Conservation (phyloP, 2,888 invertebrate genomes). For the Diogma glabrata region DNA sequence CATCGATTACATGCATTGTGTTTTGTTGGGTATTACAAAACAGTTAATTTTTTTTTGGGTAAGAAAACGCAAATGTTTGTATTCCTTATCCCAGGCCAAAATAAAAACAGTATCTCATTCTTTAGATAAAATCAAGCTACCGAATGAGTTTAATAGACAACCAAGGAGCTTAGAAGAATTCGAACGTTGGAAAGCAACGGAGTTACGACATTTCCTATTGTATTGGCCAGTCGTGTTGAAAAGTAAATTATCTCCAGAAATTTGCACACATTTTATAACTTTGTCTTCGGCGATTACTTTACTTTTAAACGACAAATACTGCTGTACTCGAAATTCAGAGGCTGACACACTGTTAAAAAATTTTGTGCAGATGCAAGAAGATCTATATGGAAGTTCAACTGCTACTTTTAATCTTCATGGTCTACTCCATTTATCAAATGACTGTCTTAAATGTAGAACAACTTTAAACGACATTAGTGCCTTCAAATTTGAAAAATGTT, state of each 20-base stretch:
- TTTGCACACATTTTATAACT: background rate
- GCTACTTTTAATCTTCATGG: conserved; percentile 2
- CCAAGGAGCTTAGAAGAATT: background rate
- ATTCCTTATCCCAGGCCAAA: background rate
- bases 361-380: background rate
- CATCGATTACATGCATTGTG: background rate
- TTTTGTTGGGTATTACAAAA: background rate
- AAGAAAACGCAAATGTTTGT: background rate
- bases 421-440: background rate
- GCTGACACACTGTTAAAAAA: background rate
- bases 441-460: no score
- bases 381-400: background rate
- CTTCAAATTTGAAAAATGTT: conserved; percentile 2
- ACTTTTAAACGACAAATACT: background rate
- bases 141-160: background rate
- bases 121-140: background rate
- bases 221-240: background rate
- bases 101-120: background rate
- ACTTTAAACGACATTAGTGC: no score
- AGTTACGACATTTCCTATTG: background rate
- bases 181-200: background rate
- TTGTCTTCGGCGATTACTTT: background rate
- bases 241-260: background rate
- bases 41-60: background rate
- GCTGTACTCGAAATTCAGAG: background rate